Evolutionary conservation across 2,888 invertebrate genomes (phyloP).

Genomic region (Epinotia brunnichana): DNA sequence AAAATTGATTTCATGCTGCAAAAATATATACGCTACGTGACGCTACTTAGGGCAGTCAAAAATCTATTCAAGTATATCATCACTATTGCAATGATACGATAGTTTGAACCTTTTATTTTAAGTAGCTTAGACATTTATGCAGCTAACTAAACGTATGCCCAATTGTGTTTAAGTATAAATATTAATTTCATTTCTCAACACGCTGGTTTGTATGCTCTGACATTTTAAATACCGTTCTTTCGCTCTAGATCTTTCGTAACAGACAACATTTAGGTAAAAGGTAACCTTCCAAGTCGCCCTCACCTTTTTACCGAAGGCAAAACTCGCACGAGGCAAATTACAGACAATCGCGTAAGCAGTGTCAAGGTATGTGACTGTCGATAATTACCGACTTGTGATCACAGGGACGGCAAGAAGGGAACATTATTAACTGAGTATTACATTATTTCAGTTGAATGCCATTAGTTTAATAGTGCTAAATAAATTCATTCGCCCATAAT

Average conservation of each 20-base stretch:
- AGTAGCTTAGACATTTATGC: too few relatives aligned
- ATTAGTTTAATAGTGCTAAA: too few relatives aligned
- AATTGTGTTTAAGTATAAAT: neutral
- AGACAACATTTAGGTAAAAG: conserved; percentile 5
- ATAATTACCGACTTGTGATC: conserved; percentile 9
- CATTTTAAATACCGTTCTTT: neutral
- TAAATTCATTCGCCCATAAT: neutral
- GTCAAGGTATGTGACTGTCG: conserved; percentile 8
- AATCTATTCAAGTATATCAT: too few relatives aligned
- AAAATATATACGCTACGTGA: too few relatives aligned
- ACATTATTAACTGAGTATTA: neutral
- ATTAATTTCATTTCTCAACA: neutral
- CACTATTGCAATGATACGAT: too few relatives aligned
- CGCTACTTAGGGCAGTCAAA: too few relatives aligned
- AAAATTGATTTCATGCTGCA: too few relatives aligned
- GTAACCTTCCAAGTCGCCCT: conserved; percentile 5
- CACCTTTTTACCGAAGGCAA: conserved; percentile 13
- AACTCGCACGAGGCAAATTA: neutral
- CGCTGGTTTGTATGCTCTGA: neutral
- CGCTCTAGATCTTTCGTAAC: conserved; percentile 1
- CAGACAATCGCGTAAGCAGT: neutral
- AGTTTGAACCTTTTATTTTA: too few relatives aligned
- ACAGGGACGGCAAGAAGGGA: neutral
- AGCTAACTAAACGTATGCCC: too few relatives aligned
- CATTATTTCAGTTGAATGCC: neutral